Evolutionary conservation across 2,888 invertebrate species (phyloP).

Genomic region (Himalopsyche tibetana): DNA sequence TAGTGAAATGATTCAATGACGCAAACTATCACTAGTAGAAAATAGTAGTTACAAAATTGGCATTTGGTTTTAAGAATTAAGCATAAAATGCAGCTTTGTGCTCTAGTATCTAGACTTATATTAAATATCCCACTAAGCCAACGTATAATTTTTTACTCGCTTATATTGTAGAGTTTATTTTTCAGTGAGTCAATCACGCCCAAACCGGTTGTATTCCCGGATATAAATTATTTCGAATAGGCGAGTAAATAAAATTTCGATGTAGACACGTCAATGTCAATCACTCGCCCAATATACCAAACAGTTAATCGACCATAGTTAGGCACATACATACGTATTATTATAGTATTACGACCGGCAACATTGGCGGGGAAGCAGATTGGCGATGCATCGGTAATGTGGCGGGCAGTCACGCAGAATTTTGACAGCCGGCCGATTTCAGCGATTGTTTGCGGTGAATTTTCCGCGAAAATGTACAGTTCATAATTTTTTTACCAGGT

Average conservation of each 20-base stretch:
- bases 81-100: too few relatives aligned
- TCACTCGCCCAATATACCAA: not conserved
- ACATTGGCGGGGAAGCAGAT: constrained; percentile 5
- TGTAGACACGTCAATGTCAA: not conserved
- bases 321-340: not conserved
- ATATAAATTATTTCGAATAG: not conserved
- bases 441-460: constrained; percentile 16
- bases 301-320: not conserved
- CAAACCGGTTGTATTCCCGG: not conserved
- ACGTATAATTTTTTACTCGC: too few relatives aligned
- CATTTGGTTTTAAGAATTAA: too few relatives aligned
- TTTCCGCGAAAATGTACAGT: constrained; percentile 2
- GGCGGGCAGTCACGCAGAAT: constrained; percentile 21
- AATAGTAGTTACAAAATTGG: too few relatives aligned
- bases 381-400: constrained; percentile 26
- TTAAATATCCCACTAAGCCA: too few relatives aligned
- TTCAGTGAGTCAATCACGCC: too few relatives aligned
- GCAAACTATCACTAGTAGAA: too few relatives aligned
- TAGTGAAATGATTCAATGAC: too few relatives aligned
- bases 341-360: too few relatives aligned
- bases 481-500: not conserved
- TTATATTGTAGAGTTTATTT: too few relatives aligned
- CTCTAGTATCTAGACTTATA: too few relatives aligned
- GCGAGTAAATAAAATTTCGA: not conserved
- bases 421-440: constrained; percentile 31